These are phyloP conservation scores for Trematocara macrostoma DNA, from an alignment of 2,113 vertebrate species.

Conservation along the genomic window DNA sequence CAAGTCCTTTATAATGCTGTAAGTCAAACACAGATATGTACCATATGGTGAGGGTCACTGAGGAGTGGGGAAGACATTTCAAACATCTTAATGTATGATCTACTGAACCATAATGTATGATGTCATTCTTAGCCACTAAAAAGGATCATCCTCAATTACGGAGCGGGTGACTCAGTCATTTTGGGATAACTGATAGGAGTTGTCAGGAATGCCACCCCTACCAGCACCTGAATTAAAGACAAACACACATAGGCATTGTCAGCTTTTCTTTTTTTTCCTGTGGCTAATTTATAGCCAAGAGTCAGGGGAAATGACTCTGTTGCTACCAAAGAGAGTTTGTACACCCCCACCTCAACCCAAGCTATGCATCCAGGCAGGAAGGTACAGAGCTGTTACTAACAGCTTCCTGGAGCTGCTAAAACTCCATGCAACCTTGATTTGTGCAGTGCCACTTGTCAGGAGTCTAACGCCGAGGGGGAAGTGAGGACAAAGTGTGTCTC, in stretches of 20 bases:
- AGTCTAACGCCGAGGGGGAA: constrained; percentile 3
- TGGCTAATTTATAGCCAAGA: constrained; percentile 21
- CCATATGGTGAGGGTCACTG: not conserved
- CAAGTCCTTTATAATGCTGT: not conserved
- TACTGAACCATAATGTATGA: not conserved
- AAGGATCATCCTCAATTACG: not conserved
- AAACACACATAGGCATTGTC: constrained; percentile 22
- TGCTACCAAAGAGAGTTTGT: constrained; percentile 18
- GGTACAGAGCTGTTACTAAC: constrained; percentile 28
- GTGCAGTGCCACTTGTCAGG: not conserved
- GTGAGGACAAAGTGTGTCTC: constrained; percentile 54
- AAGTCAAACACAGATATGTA: not conserved
- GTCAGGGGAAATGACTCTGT: constrained; percentile 37
- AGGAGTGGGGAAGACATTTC: not conserved
- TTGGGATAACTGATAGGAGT: not conserved
- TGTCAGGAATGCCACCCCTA: constrained; percentile 6
- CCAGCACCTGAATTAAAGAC: constrained; percentile 14
- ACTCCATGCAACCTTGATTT: not conserved
- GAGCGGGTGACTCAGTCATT: not conserved
- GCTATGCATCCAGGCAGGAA: constrained; percentile 54
- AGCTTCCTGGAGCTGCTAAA: constrained; percentile 27
- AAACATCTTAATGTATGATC: not conserved
- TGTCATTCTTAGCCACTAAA: not conserved
- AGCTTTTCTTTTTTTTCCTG: not conserved
- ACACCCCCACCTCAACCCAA: not conserved